These are phyloP conservation scores for Megaceryle torquata DNA, from an alignment of 2,113 vertebrate species.

Conservation along the genomic window DNA sequence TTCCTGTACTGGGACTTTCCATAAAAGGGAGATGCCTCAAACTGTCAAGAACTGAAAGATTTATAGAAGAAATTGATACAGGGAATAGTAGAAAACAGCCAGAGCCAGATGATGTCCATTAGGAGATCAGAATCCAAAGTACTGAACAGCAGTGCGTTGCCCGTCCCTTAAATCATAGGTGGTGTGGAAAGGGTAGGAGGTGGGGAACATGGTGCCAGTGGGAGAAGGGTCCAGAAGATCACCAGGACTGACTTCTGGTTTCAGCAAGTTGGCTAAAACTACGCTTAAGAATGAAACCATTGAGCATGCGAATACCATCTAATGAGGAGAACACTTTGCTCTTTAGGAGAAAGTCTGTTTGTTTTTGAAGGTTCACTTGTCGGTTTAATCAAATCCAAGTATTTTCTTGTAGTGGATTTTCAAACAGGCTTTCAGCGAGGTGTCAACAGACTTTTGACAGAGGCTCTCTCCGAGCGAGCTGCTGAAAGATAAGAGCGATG, in stretches of 20 bases:
- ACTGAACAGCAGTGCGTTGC: background rate
- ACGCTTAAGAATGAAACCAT: background rate
- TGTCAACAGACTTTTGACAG: background rate
- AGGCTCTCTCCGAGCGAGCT: background rate
- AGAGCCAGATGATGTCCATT: background rate
- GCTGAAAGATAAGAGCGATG: background rate
- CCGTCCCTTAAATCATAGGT: background rate
- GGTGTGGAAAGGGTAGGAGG: background rate
- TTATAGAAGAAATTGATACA: background rate
- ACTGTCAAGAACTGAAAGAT: background rate
- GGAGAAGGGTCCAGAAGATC: background rate
- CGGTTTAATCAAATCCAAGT: background rate
- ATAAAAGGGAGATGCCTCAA: background rate
- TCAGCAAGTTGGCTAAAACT: background rate
- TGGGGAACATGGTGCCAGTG: accelerated
- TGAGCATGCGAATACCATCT: background rate
- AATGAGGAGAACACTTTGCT: background rate
- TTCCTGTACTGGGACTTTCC: background rate
- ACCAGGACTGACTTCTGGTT: background rate
- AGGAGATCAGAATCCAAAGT: background rate
- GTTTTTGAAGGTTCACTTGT: background rate
- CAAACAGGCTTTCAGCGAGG: background rate
- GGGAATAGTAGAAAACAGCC: background rate
- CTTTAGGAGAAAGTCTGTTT: background rate
- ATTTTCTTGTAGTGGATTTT: background rate